A percentile compares a stretch with the other conserved stretches of the same genome.
phyloP scores from a whole-genome alignment of 2,888 invertebrate genomes.

The Troides aeacus region DNA sequence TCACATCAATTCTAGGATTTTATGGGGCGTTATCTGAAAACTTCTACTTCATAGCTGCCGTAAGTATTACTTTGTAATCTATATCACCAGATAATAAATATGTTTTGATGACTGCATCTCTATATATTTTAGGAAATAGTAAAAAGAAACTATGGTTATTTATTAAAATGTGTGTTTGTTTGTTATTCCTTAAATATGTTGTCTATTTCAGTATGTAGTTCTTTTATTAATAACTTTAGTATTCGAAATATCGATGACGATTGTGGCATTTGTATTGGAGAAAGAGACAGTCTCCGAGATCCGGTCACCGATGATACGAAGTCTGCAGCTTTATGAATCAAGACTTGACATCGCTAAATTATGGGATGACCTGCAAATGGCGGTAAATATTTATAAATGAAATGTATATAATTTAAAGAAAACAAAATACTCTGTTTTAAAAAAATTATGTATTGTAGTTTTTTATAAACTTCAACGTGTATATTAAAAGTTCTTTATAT shows the following conservation, averaged over 20 bases:
- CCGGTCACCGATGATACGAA: conserved; percentile 52
- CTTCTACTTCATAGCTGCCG: conserved; percentile 88
- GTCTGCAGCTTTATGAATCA: conserved; percentile 47
- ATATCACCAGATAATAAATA: background rate
- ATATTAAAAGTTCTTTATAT: no score
- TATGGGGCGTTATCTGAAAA: conserved; percentile 92
- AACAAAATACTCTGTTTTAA: no score
- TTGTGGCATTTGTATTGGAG: conserved; percentile 52
- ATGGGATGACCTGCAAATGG: conserved; percentile 67
- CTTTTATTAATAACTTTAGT: conserved; percentile 53
- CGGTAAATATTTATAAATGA: conserved; percentile 39
- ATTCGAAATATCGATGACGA: conserved; percentile 60
- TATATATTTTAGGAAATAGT: no score
- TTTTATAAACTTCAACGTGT: no score
- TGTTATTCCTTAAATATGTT: no score
- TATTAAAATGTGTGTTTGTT: no score
- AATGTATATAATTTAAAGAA: background rate
- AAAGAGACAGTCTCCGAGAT: conserved; percentile 50
- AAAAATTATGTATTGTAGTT: no score
- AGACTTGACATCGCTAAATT: conserved; percentile 49
- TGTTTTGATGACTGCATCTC: background rate
- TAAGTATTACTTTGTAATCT: conserved; percentile 57
- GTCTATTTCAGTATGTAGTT: conserved; percentile 56
- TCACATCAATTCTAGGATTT: conserved; percentile 90
- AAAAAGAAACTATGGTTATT: no score